Conservation (phyloP, 2,113 vertebrate genomes). For the Marcusenius ussheri region DNA sequence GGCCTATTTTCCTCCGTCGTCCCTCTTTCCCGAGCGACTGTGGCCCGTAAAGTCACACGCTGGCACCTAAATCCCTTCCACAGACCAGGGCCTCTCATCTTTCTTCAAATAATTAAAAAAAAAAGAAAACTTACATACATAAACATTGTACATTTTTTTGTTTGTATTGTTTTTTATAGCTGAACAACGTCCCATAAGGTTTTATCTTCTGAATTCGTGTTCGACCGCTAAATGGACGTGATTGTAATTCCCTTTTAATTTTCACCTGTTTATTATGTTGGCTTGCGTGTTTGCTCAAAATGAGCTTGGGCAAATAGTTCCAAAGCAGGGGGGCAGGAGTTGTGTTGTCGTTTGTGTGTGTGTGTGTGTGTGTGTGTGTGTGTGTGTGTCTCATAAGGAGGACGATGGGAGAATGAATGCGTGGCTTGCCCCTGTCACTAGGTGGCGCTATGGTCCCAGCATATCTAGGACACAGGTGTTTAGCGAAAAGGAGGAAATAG, state of each 20-base stretch:
- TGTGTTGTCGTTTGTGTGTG: neutral
- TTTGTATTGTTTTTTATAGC: slow-evolving; percentile 37
- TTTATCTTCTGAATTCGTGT: slow-evolving; percentile 20
- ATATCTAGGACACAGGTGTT: neutral
- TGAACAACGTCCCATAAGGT: slow-evolving; percentile 33
- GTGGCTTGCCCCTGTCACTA: neutral
- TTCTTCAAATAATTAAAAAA: slow-evolving; percentile 22
- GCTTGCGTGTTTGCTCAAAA: slow-evolving; percentile 31
- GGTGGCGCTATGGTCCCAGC: neutral
- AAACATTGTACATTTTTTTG: slow-evolving; percentile 30
- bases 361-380: neutral
- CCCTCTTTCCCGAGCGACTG: slow-evolving; percentile 28
- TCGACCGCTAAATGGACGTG: slow-evolving; percentile 37
- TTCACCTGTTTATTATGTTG: slow-evolving; percentile 31
- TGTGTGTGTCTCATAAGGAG: neutral
- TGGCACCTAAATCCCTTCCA: neutral
- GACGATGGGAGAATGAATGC: neutral
- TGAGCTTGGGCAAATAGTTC: slow-evolving; percentile 43
- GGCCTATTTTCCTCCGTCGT: neutral
- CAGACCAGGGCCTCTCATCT: slow-evolving; percentile 29
- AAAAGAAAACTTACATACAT: slow-evolving; percentile 20
- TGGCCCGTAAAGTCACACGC: neutral
- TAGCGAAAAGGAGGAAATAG: slow-evolving; percentile 7
- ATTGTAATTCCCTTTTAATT: slow-evolving; percentile 46
- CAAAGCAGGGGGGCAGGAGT: slow-evolving; percentile 47